A percentile compares a stretch with the other conserved stretches of the same genome.
Conservation (phyloP, 1,140 invertebrate species). For the Dinothrombium tinctorium region DNA sequence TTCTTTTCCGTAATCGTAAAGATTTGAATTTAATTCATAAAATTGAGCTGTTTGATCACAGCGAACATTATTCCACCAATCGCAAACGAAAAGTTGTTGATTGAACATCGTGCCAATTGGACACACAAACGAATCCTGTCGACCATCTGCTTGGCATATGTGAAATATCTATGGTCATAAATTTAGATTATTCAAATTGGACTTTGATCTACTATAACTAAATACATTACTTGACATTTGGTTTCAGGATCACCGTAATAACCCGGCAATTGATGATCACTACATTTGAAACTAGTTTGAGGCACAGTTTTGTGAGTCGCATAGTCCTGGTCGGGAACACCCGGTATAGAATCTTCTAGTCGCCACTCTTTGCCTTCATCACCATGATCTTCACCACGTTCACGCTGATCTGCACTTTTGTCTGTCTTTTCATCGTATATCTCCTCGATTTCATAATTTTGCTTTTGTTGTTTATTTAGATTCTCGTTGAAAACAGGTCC, state of each 20-base stretch:
- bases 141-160: slow-evolving; percentile 20
- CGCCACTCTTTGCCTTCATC: slow-evolving; percentile 8
- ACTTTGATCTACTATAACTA: not conserved
- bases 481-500: too few species aligned
- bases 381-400: not conserved
- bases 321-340: slow-evolving; percentile 24
- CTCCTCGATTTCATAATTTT: too few species aligned
- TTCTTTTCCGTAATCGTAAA: slow-evolving; percentile 15
- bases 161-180: slow-evolving; percentile 19
- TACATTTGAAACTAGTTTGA: slow-evolving; percentile 22
- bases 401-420: too few species aligned
- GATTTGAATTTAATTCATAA: slow-evolving; percentile 27
- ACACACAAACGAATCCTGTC: slow-evolving; percentile 21
- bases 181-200: not conserved
- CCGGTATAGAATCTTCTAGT: slow-evolving; percentile 18
- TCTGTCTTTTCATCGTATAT: too few species aligned
- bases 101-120: slow-evolving; percentile 25
- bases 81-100: slow-evolving; percentile 23
- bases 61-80: slow-evolving; percentile 61
- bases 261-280: slow-evolving; percentile 22
- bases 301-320: slow-evolving; percentile 22
- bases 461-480: too few species aligned
- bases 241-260: slow-evolving; percentile 26
- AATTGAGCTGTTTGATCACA: slow-evolving; percentile 31
- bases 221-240: slow-evolving; percentile 22